Percentiles rank a stretch among this genome's conserved stretches.
Evolutionary conservation across 2,113 vertebrate species (phyloP).

Genomic region (Anhinga anhinga): DNA sequence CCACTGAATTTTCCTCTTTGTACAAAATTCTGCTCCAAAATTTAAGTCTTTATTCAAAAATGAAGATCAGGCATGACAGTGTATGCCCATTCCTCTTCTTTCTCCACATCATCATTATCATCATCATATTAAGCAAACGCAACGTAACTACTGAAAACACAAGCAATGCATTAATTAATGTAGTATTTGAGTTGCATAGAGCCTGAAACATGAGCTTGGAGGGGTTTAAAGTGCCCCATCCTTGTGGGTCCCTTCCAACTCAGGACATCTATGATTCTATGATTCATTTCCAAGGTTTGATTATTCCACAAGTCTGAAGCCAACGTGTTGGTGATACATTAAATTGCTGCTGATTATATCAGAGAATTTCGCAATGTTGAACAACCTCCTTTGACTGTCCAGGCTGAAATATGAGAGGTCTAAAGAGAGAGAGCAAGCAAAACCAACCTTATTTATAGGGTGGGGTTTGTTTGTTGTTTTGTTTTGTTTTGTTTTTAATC

Average conservation of each 20-base stretch:
- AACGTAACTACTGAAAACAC: neutral
- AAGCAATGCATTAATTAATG: neutral
- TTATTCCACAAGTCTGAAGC: neutral
- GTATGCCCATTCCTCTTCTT: neutral
- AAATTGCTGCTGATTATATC: neutral
- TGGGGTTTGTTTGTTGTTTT: too few species aligned
- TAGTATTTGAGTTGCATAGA: neutral
- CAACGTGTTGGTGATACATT: neutral
- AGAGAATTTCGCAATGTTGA: neutral
- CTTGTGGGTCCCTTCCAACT: too few species aligned
- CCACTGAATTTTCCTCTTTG: neutral
- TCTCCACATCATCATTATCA: neutral
- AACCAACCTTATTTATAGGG: neutral
- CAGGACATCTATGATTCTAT: too few species aligned
- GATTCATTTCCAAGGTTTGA: neutral
- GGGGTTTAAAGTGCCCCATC: neutral
- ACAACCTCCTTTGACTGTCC: neutral
- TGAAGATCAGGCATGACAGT: neutral
- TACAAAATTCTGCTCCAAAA: neutral
- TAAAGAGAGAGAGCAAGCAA: neutral
- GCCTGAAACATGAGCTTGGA: neutral
- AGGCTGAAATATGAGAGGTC: neutral
- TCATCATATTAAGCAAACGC: neutral
- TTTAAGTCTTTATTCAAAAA: neutral
- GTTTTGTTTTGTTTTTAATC: too few species aligned